Evolutionary conservation across 2,888 invertebrate species (phyloP).

Genomic region (Erpobdella octoculata): DNA sequence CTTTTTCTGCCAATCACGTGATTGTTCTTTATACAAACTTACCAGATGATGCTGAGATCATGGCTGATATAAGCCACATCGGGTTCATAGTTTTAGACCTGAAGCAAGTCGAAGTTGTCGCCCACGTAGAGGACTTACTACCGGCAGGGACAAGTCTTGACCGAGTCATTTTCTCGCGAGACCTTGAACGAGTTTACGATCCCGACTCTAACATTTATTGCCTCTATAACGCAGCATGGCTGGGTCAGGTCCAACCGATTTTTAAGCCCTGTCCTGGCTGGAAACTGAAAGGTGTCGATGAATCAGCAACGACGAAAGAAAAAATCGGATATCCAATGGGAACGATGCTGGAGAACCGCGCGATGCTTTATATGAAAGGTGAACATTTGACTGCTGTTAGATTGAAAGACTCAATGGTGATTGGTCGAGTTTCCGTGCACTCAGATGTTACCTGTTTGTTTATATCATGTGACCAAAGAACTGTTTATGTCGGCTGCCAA

Average conservation of each 20-base stretch:
- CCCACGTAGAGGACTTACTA: constrained; percentile 12
- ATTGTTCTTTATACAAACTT: constrained; percentile 42
- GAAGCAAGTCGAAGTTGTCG: background rate
- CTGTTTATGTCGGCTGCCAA: constrained; percentile 9
- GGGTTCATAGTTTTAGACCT: constrained; percentile 13
- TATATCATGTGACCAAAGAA: constrained; percentile 2
- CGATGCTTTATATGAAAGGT: constrained; percentile 4
- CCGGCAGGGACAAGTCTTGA: constrained; percentile 11
- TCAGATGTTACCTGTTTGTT: background rate
- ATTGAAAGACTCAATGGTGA: background rate
- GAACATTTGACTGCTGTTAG: constrained; percentile 13
- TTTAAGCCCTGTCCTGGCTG: background rate
- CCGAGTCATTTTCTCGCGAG: constrained; percentile 14
- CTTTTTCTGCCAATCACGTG: constrained; percentile 39
- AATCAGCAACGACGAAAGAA: background rate
- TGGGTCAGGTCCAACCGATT: background rate
- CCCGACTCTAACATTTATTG: constrained; percentile 20
- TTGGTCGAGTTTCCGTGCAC: constrained; percentile 9
- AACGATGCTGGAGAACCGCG: background rate
- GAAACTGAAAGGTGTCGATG: background rate
- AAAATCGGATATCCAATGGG: constrained; percentile 14
- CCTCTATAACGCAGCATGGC: constrained; percentile 8
- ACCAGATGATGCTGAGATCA: constrained; percentile 22
- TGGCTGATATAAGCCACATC: background rate
- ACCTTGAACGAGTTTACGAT: constrained; percentile 2